These are phyloP conservation scores for Camponotus pennsylvanicus DNA, from an alignment of 1,140 invertebrate species.

Conservation along the genomic window DNA sequence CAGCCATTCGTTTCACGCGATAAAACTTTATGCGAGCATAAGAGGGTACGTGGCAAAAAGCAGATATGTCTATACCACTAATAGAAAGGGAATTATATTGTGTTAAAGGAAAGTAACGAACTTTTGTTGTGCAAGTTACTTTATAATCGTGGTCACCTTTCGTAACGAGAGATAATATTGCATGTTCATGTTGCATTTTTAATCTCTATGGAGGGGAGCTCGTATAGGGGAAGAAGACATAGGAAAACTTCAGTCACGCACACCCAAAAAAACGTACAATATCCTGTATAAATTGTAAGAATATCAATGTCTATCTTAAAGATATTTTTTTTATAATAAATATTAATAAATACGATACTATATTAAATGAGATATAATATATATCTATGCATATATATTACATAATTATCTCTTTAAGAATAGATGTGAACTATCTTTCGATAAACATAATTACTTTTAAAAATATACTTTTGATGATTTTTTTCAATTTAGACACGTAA, in stretches of 20 bases:
- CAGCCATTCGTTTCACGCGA: background rate
- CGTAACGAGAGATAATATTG: background rate
- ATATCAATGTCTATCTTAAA: background rate
- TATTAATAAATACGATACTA: background rate
- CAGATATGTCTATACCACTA: background rate
- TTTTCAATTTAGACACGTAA: too few relatives aligned
- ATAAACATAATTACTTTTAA: background rate
- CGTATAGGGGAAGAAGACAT: background rate
- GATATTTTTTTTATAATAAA: background rate
- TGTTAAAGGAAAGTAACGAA: background rate
- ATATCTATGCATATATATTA: background rate
- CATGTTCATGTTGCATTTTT: background rate
- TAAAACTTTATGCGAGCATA: conserved; percentile 1
- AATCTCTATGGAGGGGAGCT: background rate
- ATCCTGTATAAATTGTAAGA: background rate
- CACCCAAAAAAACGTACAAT: background rate
- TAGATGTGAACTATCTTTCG: background rate
- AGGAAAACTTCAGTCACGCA: background rate
- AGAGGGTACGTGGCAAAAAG: background rate
- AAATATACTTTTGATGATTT: background rate
- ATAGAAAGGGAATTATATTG: background rate
- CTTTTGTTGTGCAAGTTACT: background rate
- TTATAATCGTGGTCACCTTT: background rate
- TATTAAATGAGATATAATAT: background rate
- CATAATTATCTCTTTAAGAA: background rate